These are phyloP conservation scores for Listrodromus nycthemerus DNA, from an alignment of 2,888 invertebrate genomes.

Conservation along the genomic window DNA sequence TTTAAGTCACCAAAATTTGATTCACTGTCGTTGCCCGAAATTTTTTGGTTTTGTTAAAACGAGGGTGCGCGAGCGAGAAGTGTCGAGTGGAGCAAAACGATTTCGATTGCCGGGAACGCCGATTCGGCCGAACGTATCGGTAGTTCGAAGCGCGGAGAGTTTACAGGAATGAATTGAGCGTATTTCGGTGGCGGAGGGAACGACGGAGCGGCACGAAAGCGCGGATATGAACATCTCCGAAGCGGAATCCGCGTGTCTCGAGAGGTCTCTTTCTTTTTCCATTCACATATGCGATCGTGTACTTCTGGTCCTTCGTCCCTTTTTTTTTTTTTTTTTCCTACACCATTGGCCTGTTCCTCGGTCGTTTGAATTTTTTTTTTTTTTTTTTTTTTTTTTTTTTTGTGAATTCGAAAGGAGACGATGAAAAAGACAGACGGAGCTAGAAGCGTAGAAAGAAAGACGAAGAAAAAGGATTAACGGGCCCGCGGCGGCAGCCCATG, in stretches of 20 bases:
- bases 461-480: conserved; percentile 76
- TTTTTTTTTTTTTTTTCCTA: conserved; percentile 37
- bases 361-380: background rate
- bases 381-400: conserved; percentile 36
- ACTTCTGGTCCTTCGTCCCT: conserved; percentile 29
- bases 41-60: background rate
- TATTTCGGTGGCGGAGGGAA: conserved; percentile 44
- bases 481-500: conserved; percentile 72
- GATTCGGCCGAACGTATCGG: conserved; percentile 32
- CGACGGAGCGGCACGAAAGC: conserved; percentile 4
- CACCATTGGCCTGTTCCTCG: conserved; percentile 16
- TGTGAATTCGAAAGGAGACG: conserved; percentile 40
- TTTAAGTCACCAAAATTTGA: background rate
- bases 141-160: conserved; percentile 29
- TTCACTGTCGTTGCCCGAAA: no score
- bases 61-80: background rate
- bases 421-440: conserved; percentile 11
- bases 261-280: conserved; percentile 41
- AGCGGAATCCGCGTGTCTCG: conserved; percentile 45
- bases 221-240: conserved; percentile 43
- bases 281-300: conserved; percentile 64
- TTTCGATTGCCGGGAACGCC: conserved; percentile 28
- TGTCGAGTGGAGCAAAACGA: background rate
- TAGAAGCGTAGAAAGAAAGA: conserved; percentile 40
- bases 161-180: conserved; percentile 56